Percentiles rank a stretch among this genome's conserved stretches.
Evolutionary conservation across 2,797 vertebrate species (phyloP).

Genomic region (Sebastes cheni): DNA sequence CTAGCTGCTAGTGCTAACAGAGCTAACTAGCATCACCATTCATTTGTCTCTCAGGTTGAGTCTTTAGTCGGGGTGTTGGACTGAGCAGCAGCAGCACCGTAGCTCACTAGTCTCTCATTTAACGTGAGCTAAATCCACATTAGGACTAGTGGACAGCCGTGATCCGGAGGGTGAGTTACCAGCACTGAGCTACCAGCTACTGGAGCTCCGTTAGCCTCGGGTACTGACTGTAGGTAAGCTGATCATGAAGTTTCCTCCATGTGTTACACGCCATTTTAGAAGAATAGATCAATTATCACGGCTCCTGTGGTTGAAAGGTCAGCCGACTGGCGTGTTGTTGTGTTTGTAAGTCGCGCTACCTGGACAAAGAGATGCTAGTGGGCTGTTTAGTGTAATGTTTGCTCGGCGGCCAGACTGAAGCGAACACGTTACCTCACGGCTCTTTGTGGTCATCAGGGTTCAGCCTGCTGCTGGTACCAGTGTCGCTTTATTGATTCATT

Average conservation of each 20-base stretch:
- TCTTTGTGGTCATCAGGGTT: not conserved
- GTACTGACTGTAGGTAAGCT: not conserved
- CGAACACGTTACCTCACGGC: not conserved
- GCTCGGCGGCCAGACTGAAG: not conserved
- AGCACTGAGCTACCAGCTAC: not conserved
- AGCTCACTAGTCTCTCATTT: not conserved
- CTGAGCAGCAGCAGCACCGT: not conserved
- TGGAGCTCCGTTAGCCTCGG: not conserved
- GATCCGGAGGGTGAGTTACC: too few relatives aligned
- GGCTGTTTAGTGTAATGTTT: not conserved
- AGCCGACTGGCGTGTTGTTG: accelerated
- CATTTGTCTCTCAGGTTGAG: slow-evolving; percentile 3
- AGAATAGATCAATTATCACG: not conserved
- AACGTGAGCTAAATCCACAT: too few relatives aligned
- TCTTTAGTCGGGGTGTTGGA: not conserved
- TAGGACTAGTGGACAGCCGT: not conserved
- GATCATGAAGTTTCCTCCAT: not conserved
- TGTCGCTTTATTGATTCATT: not conserved
- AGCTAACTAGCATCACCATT: slow-evolving; percentile 25
- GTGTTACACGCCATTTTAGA: not conserved
- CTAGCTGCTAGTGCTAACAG: slow-evolving; percentile 31
- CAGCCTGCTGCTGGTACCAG: too few relatives aligned
- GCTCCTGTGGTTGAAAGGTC: too few relatives aligned
- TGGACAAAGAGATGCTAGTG: not conserved
- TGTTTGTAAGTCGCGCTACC: not conserved